Evolutionary conservation across 2,113 vertebrate genomes (phyloP).

Genomic region (Pseudopodoces humilis): DNA sequence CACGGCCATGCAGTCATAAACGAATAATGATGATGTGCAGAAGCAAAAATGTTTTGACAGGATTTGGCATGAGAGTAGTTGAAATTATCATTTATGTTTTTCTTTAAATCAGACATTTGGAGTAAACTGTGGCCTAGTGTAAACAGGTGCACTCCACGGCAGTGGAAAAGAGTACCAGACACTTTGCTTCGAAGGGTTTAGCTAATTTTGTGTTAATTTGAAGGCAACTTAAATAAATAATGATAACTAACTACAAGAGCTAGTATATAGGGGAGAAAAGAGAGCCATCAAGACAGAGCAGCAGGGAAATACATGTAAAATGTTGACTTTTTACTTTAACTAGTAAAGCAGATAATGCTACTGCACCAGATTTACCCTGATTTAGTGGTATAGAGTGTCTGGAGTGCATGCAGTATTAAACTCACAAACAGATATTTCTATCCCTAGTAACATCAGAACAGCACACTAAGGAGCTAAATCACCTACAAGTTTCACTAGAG

Average conservation of each 20-base stretch:
- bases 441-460: not conserved
- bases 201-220: constrained; percentile 19
- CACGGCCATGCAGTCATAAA: constrained; percentile 36
- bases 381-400: not conserved
- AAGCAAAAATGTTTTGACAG: constrained; percentile 71
- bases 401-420: not conserved
- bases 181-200: not conserved
- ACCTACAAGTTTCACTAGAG: not conserved
- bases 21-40: constrained; percentile 59
- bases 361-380: not conserved
- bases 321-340: constrained; percentile 31
- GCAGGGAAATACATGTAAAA: not conserved
- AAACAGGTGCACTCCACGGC: constrained; percentile 43
- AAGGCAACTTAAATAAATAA: constrained; percentile 32
- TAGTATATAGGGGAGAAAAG: not conserved
- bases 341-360: constrained; percentile 13
- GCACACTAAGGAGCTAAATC: not conserved
- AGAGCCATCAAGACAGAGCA: not conserved
- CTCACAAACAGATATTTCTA: constrained; percentile 9
- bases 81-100: constrained; percentile 46
- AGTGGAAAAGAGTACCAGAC: not conserved
- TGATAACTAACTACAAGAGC: not conserved
- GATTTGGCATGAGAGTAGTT: constrained; percentile 50
- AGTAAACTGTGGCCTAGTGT: constrained; percentile 20
- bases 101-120: constrained; percentile 48